These are phyloP conservation scores for Aphidius colemani DNA, from an alignment of 2,888 invertebrate genomes.

Conservation along the genomic window DNA sequence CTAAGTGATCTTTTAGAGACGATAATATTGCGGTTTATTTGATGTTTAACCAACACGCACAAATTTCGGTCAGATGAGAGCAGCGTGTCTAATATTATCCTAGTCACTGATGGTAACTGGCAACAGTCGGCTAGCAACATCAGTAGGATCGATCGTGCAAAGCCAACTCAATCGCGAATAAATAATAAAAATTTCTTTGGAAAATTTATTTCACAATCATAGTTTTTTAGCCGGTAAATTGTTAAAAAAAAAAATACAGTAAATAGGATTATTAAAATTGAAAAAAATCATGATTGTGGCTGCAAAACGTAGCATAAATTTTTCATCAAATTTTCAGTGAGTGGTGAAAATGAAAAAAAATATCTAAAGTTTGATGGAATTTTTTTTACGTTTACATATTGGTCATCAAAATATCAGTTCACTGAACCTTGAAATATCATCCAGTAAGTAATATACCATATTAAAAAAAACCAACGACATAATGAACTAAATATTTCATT, in stretches of 20 bases:
- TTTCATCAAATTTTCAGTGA: constrained; percentile 6
- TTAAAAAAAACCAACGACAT: neutral
- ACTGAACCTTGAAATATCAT: constrained; percentile 16
- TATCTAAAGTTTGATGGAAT: constrained; percentile 26
- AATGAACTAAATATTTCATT: too few species aligned
- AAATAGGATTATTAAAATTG: neutral
- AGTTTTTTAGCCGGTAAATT: neutral
- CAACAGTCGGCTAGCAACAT: constrained; percentile 37
- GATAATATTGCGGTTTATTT: neutral
- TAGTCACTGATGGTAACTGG: constrained; percentile 45
- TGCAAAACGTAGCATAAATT: constrained; percentile 24
- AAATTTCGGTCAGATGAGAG: constrained; percentile 6
- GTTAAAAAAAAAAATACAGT: neutral
- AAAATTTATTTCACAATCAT: neutral
- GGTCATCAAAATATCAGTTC: constrained; percentile 23
- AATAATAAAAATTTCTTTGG: too few species aligned
- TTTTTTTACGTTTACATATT: constrained; percentile 19
- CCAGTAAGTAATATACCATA: constrained; percentile 12
- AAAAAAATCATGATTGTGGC: constrained; percentile 14
- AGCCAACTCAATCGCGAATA: too few species aligned
- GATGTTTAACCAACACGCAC: neutral
- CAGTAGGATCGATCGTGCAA: neutral
- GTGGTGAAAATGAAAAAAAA: constrained; percentile 17
- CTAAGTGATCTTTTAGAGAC: too few species aligned
- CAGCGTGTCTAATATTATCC: constrained; percentile 57